These are phyloP conservation scores for Drosophila triauraria DNA, from an alignment of 1,140 invertebrate species.

Conservation along the genomic window DNA sequence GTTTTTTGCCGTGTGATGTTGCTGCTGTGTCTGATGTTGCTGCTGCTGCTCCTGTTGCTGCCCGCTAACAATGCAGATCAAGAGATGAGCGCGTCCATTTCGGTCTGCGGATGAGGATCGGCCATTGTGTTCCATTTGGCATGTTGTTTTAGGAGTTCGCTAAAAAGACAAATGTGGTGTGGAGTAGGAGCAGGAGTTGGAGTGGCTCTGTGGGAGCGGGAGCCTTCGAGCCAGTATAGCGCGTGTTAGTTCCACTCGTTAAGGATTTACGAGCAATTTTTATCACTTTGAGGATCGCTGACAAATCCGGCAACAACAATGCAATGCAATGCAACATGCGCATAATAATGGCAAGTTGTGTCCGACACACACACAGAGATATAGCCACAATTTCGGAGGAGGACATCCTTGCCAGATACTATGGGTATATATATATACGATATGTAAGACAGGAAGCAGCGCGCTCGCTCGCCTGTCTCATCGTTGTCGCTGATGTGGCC, in stretches of 20 bases:
- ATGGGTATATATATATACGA: slow-evolving; percentile 4
- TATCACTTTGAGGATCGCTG: slow-evolving; percentile 85
- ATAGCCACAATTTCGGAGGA: slow-evolving; percentile 17
- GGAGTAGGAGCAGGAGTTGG: slow-evolving; percentile 18
- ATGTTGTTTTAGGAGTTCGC: slow-evolving; percentile 68
- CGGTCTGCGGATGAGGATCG: slow-evolving; percentile 64
- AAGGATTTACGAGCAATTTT: slow-evolving; percentile 85
- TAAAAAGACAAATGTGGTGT: slow-evolving; percentile 77
- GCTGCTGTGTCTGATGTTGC: slow-evolving; percentile 12
- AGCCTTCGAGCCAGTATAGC: slow-evolving; percentile 42
- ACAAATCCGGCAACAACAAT: slow-evolving; percentile 84
- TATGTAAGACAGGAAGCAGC: slow-evolving; percentile 58
- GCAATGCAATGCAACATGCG: slow-evolving; percentile 73
- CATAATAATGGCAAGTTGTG: slow-evolving; percentile 80
- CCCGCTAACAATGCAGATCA: slow-evolving; percentile 80
- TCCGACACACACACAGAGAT: slow-evolving; percentile 33
- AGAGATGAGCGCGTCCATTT: slow-evolving; percentile 81
- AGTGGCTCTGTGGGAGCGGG: neutral
- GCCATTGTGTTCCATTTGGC: slow-evolving; percentile 78
- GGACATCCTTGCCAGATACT: slow-evolving; percentile 7
- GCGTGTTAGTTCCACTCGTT: slow-evolving; percentile 84
- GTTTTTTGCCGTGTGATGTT: slow-evolving; percentile 23
- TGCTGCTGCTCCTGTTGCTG: slow-evolving; percentile 22
- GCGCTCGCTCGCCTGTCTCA: slow-evolving; percentile 72
- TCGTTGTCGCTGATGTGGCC: slow-evolving; percentile 83